These are phyloP conservation scores for Esperia sulphurella DNA, from an alignment of 2,888 invertebrate genomes.

Conservation along the genomic window DNA sequence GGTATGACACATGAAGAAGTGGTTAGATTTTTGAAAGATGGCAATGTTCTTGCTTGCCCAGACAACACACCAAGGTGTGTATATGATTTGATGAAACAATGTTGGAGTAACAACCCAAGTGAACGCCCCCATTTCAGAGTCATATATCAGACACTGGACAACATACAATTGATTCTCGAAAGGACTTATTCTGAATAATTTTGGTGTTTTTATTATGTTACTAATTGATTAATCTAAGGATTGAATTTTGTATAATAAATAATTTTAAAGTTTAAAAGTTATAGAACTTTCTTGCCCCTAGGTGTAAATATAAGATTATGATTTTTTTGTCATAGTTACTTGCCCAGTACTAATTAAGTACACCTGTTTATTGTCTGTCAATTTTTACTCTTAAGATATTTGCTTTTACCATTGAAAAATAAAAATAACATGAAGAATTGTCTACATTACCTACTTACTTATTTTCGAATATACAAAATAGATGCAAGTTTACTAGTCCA, in stretches of 20 bases:
- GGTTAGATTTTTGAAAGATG: constrained; percentile 95
- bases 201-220: constrained; percentile 4
- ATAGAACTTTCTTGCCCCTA: constrained; percentile 6
- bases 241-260: constrained; percentile 25
- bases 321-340: constrained; percentile 2
- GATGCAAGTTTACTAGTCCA: too few relatives aligned
- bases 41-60: constrained; percentile 93
- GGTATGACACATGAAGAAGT: constrained; percentile 99
- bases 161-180: constrained; percentile 78
- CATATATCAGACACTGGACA: constrained; percentile 88
- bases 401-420: background rate
- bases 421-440: too few relatives aligned
- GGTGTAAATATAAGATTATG: constrained; percentile 6
- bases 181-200: constrained; percentile 62
- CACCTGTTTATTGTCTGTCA: constrained; percentile 14
- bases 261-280: constrained; percentile 16
- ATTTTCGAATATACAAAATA: too few relatives aligned
- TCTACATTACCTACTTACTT: too few relatives aligned
- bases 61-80: constrained; percentile 92
- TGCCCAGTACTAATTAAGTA: background rate
- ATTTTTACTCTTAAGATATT: constrained; percentile 15
- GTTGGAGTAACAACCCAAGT: constrained; percentile 93
- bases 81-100: constrained; percentile 95
- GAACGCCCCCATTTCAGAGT: constrained; percentile 92
- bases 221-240: constrained; percentile 14